Conservation (phyloP, 2,113 vertebrate species). For the Lampris megalopsis region DNA sequence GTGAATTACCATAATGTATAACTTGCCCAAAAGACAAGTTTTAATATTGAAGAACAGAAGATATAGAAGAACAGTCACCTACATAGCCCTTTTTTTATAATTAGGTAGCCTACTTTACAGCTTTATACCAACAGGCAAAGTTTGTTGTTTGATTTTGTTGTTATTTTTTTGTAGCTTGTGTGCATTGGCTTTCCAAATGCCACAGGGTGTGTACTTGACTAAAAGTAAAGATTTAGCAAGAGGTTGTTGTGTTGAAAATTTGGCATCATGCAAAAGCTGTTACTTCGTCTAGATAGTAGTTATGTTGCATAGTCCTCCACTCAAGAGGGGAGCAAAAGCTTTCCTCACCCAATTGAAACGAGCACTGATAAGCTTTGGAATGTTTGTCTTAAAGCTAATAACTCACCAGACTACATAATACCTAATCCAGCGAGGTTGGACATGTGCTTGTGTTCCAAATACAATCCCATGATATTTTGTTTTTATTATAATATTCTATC, state of each 20-base stretch:
- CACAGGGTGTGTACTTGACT: neutral
- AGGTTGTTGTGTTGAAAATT: neutral
- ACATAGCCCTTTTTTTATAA: too few species aligned
- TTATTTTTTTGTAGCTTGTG: neutral
- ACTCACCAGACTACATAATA: slow-evolving; percentile 57
- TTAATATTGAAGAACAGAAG: too few species aligned
- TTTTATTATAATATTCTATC: neutral
- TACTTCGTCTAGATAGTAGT: neutral
- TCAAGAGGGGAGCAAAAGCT: slow-evolving; percentile 17
- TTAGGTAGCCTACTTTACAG: too few species aligned
- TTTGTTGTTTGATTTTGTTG: neutral
- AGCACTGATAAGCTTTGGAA: slow-evolving; percentile 76
- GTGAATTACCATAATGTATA: too few species aligned
- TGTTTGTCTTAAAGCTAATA: slow-evolving; percentile 77
- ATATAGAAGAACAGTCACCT: too few species aligned
- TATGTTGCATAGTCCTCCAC: neutral
- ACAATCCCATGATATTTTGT: neutral
- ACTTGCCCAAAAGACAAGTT: too few species aligned
- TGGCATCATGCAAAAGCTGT: neutral
- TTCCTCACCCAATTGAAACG: slow-evolving; percentile 30
- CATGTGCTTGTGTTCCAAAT: slow-evolving; percentile 16
- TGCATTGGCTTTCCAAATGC: neutral
- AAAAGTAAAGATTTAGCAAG: neutral
- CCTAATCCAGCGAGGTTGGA: slow-evolving; percentile 30
- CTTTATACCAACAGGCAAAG: too few species aligned